Conservation (phyloP, 2,113 vertebrate genomes). For the Spermophilus dauricus region DNA sequence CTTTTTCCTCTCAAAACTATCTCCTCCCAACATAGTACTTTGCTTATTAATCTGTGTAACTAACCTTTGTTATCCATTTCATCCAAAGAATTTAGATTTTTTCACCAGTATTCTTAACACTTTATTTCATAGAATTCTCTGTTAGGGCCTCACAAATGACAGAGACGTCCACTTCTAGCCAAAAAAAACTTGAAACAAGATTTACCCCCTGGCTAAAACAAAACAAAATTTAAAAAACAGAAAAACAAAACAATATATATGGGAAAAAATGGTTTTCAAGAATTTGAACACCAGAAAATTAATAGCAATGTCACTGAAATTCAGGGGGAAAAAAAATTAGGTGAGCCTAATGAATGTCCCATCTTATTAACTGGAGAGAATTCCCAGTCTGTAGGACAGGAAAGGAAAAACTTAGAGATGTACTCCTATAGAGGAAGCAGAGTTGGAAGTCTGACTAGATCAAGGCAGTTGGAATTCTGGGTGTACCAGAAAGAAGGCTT, state of each 20-base stretch:
- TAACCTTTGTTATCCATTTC: not conserved
- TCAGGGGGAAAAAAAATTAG: not conserved
- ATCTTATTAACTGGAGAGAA: not conserved
- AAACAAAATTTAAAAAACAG: not conserved
- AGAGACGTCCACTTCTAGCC: not conserved
- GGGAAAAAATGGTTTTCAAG: not conserved
- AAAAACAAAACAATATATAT: not conserved
- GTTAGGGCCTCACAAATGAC: not conserved
- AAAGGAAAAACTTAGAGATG: not conserved
- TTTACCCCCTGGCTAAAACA: not conserved
- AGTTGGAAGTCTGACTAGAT: not conserved
- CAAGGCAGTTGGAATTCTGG: not conserved
- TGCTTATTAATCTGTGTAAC: not conserved
- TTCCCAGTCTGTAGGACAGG: not conserved
- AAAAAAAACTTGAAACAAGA: not conserved
- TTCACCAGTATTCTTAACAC: not conserved
- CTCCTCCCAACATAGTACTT: not conserved
- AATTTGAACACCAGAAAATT: not conserved
- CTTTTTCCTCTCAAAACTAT: not conserved
- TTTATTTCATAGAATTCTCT: not conserved
- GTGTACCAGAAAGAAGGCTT: not conserved
- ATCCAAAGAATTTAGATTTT: not conserved
- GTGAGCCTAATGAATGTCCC: not conserved
- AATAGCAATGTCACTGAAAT: not conserved
- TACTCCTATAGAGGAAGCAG: not conserved